A percentile compares a stretch with the other conserved stretches of the same genome.
phyloP scores from a whole-genome alignment of 2,113 vertebrate genomes.

The Ammospiza nelsoni region DNA sequence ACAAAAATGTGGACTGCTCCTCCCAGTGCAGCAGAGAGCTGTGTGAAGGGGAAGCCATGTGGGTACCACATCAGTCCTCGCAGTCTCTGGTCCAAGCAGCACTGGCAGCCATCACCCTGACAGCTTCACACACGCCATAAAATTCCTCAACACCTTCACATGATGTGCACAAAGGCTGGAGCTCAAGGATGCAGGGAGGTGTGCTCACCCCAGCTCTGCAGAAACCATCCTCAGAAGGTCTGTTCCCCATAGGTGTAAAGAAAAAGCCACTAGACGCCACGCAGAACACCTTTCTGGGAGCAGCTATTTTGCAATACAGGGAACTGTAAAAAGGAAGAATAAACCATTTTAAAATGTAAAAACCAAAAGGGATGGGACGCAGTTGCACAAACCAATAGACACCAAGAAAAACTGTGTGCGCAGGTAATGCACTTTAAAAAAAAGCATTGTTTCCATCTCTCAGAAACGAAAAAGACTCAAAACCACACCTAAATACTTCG shows the following conservation, averaged over 20 bases:
- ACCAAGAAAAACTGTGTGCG: background rate
- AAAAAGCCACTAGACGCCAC: background rate
- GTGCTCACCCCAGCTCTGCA: fast-evolving
- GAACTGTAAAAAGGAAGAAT: background rate
- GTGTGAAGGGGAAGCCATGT: background rate
- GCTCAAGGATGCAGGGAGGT: background rate
- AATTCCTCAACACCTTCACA: fast-evolving
- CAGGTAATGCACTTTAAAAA: background rate
- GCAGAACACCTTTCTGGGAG: background rate
- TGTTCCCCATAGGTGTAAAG: fast-evolving
- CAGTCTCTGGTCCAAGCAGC: background rate
- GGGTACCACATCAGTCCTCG: fast-evolving
- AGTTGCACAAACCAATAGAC: background rate
- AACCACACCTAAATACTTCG: background rate
- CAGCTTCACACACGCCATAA: background rate
- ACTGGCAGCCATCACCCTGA: background rate
- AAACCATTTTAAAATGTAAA: background rate
- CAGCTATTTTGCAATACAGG: background rate
- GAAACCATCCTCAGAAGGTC: background rate
- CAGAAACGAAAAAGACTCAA: background rate
- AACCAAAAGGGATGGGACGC: background rate
- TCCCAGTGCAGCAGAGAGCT: background rate
- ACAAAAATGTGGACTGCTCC: background rate
- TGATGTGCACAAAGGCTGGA: background rate
- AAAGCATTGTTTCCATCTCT: background rate